Conservation (phyloP, 2,888 invertebrate genomes). For the Scaptomyza reducta region DNA sequence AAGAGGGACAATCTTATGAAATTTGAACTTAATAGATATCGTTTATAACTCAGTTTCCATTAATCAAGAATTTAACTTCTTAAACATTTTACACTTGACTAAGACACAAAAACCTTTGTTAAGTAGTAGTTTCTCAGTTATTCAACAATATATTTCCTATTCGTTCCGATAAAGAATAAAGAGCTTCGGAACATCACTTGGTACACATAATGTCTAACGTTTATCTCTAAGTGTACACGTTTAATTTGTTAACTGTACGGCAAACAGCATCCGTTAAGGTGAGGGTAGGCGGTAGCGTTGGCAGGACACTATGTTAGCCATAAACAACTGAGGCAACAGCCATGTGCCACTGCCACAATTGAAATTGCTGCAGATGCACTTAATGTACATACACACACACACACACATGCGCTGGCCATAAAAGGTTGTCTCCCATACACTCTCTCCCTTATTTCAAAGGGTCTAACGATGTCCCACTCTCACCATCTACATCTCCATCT, state of each 20-base stretch:
- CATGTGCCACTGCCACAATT: background rate
- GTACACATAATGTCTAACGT: too few relatives aligned
- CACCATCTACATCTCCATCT: background rate
- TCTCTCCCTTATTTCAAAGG: constrained; percentile 2
- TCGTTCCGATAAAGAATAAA: too few relatives aligned
- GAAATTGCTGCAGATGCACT: constrained; percentile 22
- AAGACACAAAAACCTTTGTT: too few relatives aligned
- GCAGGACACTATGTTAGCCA: constrained; percentile 2
- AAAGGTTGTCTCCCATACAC: background rate
- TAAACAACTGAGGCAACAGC: constrained; percentile 2
- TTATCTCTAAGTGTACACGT: background rate
- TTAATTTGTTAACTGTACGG: constrained; percentile 8
- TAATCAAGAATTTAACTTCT: too few relatives aligned
- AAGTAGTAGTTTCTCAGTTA: too few relatives aligned
- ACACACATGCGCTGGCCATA: constrained; percentile 7
- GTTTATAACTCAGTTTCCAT: too few relatives aligned
- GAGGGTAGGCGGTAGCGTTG: background rate
- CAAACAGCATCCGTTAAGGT: constrained; percentile 2
- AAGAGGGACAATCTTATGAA: too few relatives aligned
- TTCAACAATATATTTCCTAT: too few relatives aligned
- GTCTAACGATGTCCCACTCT: background rate
- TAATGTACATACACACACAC: constrained; percentile 13
- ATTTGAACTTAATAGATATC: too few relatives aligned
- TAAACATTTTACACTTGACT: too few relatives aligned
- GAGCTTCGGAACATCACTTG: too few relatives aligned